Conservation (phyloP, 2,797 vertebrate genomes). For the Diglossa cyanea region DNA sequence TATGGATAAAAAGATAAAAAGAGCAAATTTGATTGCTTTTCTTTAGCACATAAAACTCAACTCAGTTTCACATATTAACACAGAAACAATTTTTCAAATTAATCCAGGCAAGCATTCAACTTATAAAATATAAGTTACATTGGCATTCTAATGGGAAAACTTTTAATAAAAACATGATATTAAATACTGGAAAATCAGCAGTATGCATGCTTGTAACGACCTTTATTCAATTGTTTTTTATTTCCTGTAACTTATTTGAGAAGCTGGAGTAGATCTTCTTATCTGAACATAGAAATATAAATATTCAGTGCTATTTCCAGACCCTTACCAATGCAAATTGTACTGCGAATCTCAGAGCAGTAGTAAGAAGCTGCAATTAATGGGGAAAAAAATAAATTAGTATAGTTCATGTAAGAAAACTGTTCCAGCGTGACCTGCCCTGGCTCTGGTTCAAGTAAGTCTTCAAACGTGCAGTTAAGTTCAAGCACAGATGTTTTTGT, state of each 20-base stretch:
- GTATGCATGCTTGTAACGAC: background rate
- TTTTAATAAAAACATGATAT: background rate
- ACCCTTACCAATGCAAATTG: background rate
- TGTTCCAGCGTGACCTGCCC: background rate
- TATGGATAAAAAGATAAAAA: background rate
- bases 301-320: background rate
- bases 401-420: background rate
- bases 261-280: background rate
- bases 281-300: background rate
- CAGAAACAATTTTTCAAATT: background rate
- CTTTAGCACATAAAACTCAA: background rate
- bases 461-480: background rate
- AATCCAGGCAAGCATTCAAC: background rate
- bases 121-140: background rate
- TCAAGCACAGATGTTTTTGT: constrained; percentile 8
- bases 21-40: background rate
- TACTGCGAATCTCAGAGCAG: background rate
- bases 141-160: background rate
- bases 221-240: background rate
- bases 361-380: background rate
- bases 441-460: constrained; percentile 1
- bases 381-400: background rate
- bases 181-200: background rate
- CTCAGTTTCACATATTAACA: background rate
- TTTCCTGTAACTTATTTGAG: background rate